These are phyloP conservation scores for Lutjanus campechanus DNA, from an alignment of 2,797 vertebrate genomes.

Conservation along the genomic window DNA sequence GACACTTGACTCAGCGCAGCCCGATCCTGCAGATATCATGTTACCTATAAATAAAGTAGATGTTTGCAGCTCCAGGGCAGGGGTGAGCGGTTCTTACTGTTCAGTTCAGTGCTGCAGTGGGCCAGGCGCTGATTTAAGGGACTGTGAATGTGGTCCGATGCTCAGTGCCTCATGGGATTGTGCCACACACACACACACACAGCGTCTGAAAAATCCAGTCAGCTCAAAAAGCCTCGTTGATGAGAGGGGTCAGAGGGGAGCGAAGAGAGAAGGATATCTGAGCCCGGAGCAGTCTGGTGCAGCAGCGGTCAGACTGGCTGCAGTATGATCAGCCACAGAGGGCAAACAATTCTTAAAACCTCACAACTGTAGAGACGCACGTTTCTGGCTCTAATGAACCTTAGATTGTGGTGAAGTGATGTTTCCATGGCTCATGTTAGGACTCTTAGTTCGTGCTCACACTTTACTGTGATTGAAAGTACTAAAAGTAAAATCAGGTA, in stretches of 20 bases:
- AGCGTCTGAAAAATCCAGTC: constrained; percentile 15
- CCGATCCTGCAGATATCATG: constrained; percentile 21
- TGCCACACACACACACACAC: background rate
- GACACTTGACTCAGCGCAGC: constrained; percentile 1
- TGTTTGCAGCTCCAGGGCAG: background rate
- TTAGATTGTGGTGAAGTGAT: background rate
- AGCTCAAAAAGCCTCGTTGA: constrained; percentile 14
- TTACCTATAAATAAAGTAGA: background rate
- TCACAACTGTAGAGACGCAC: background rate
- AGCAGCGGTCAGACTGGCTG: background rate
- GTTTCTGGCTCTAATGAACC: background rate
- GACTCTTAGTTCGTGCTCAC: background rate
- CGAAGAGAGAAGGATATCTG: background rate
- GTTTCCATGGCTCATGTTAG: background rate
- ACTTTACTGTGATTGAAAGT: background rate
- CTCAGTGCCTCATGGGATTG: background rate
- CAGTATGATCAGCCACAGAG: background rate
- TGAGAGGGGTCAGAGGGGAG: constrained; percentile 24
- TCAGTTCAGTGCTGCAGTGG: constrained; percentile 6
- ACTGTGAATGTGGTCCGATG: constrained; percentile 11
- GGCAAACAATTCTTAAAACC: background rate
- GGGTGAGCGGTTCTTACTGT: constrained; percentile 8
- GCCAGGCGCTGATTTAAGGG: background rate
- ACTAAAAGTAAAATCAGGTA: background rate
- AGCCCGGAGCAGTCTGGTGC: background rate